Conservation (phyloP, 2,113 vertebrate species). For the Heteronetta atricapilla region DNA sequence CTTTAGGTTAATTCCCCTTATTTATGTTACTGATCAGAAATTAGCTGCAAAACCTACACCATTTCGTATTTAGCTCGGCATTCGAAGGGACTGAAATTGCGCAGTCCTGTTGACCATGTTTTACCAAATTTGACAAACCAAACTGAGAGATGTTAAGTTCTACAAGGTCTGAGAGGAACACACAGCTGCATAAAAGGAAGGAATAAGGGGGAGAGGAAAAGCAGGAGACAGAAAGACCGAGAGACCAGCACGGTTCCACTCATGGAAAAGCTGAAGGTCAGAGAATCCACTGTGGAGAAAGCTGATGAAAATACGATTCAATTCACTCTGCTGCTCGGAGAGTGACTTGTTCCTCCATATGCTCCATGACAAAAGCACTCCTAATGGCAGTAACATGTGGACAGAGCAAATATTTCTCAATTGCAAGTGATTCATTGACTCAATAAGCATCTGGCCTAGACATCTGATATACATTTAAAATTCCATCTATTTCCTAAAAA, state of each 20-base stretch:
- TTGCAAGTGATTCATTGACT: constrained; percentile 43
- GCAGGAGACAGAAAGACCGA: background rate
- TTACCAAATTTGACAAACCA: background rate
- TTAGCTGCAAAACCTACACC: background rate
- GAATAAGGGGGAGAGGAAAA: background rate
- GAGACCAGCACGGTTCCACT: background rate
- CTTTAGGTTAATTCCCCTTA: background rate
- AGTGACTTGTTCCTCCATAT: constrained; percentile 1
- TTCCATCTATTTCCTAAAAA: constrained; percentile 28
- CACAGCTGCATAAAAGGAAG: background rate
- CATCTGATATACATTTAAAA: constrained; percentile 43
- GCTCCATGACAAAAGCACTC: background rate
- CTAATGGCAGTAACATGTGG: constrained; percentile 38
- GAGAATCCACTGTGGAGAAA: background rate
- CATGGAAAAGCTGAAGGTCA: background rate
- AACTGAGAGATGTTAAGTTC: background rate
- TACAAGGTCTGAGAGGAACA: background rate
- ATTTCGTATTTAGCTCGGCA: background rate
- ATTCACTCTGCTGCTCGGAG: background rate
- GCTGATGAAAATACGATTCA: constrained; percentile 15
- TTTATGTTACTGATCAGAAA: background rate
- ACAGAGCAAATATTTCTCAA: constrained; percentile 43
- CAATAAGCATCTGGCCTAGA: constrained; percentile 40
- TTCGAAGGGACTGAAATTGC: background rate
- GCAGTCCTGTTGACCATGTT: background rate